These are phyloP conservation scores for Scomber japonicus DNA, from an alignment of 2,113 vertebrate genomes.

Conservation along the genomic window DNA sequence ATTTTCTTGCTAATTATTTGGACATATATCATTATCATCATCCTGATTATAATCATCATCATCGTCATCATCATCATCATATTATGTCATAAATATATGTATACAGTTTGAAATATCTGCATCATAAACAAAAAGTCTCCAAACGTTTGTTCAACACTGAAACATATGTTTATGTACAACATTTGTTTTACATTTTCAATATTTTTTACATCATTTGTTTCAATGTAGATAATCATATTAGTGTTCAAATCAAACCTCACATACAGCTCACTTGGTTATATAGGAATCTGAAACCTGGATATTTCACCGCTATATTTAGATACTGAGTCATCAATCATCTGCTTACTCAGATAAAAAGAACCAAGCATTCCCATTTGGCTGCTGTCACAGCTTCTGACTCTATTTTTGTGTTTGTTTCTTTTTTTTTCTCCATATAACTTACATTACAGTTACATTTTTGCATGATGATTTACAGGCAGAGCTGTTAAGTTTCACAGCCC, in stretches of 20 bases:
- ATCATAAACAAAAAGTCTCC: no score
- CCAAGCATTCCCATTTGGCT: slow-evolving; percentile 38
- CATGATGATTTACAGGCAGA: slow-evolving; percentile 13
- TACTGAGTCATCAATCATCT: slow-evolving; percentile 54
- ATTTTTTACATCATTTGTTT: slow-evolving; percentile 19
- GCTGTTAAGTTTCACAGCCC: slow-evolving; percentile 11
- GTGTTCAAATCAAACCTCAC: slow-evolving; percentile 5
- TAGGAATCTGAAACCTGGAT: slow-evolving; percentile 18
- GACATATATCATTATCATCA: no score
- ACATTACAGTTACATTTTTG: not conserved
- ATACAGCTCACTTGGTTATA: slow-evolving; percentile 7
- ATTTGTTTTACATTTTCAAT: no score
- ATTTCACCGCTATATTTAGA: slow-evolving; percentile 43
- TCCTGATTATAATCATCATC: no score
- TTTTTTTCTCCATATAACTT: not conserved
- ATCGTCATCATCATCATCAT: no score
- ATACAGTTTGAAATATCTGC: no score
- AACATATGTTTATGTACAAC: no score
- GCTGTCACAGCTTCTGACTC: slow-evolving; percentile 39
- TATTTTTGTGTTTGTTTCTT: slow-evolving; percentile 15
- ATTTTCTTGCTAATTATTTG: no score
- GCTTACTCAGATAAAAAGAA: slow-evolving; percentile 34
- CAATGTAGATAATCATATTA: not conserved
- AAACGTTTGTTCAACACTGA: no score
- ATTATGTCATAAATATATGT: no score